phyloP scores from a whole-genome alignment of 2,888 invertebrate species.

The Gymnosoma rotundatum region DNA sequence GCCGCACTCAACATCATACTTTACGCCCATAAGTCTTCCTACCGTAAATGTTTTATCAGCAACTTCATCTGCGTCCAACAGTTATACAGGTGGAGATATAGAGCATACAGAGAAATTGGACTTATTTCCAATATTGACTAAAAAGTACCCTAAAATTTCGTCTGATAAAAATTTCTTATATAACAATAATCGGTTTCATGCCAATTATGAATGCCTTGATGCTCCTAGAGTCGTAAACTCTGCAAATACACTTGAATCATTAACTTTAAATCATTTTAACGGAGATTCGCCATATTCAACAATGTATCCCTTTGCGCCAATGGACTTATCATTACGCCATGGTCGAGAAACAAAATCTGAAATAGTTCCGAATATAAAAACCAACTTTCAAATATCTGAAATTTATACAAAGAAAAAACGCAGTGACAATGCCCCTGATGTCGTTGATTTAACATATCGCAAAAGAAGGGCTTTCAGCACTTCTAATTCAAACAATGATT shows the following conservation, averaged over 20 bases:
- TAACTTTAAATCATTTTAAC: slow-evolving; percentile 28
- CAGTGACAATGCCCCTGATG: slow-evolving; percentile 36
- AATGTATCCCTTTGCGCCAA: slow-evolving; percentile 73
- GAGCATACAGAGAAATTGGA: slow-evolving; percentile 54
- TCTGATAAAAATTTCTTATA: slow-evolving; percentile 20
- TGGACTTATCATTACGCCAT: slow-evolving; percentile 79
- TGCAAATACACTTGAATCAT: slow-evolving; percentile 45
- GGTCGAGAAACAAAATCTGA: slow-evolving; percentile 67
- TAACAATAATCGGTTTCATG: slow-evolving; percentile 16
- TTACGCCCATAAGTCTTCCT: slow-evolving; percentile 77
- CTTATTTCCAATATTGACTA: slow-evolving; percentile 3
- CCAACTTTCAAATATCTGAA: background rate
- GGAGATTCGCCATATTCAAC: slow-evolving; percentile 67
- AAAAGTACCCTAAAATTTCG: slow-evolving; percentile 19
- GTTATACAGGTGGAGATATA: slow-evolving; percentile 65
- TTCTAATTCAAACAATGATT: slow-evolving; percentile 5
- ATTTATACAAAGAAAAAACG: slow-evolving; percentile 52
- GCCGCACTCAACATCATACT: slow-evolving; percentile 70
- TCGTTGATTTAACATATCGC: slow-evolving; percentile 79
- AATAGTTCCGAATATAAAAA: background rate
- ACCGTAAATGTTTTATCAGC: slow-evolving; percentile 71
- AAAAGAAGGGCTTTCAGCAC: slow-evolving; percentile 75
- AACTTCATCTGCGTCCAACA: slow-evolving; percentile 60
- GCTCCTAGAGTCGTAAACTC: background rate
- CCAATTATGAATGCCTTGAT: slow-evolving; percentile 1